Evolutionary conservation across 2,888 invertebrate species (phyloP).

Genomic region (Ectobius pallidus): DNA sequence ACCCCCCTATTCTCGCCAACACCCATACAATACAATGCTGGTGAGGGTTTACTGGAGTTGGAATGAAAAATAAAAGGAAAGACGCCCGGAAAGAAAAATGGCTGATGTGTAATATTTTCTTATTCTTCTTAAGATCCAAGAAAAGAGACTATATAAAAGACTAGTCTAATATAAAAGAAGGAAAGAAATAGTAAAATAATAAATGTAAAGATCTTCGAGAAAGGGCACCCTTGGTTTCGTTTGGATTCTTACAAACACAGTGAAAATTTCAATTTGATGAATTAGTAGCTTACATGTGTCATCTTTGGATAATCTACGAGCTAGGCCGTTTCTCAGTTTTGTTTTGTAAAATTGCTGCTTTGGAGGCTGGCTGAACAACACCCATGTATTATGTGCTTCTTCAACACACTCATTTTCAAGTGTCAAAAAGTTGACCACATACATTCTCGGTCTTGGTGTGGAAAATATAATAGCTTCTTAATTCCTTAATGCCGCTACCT

Average conservation of each 20-base stretch:
- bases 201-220: slow-evolving; percentile 6
- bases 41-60: neutral
- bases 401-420: too few species aligned
- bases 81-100: slow-evolving; percentile 23
- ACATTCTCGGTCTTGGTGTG: too few species aligned
- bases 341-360: neutral
- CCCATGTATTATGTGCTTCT: neutral
- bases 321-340: neutral
- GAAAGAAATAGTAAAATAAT: slow-evolving; percentile 25
- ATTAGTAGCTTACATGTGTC: slow-evolving; percentile 26
- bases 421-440: too few species aligned
- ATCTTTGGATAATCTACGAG: slow-evolving; percentile 27
- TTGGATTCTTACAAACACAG: neutral
- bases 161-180: slow-evolving; percentile 16
- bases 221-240: slow-evolving; percentile 12
- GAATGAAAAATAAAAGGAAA: neutral
- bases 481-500: too few species aligned
- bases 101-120: slow-evolving; percentile 21
- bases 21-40: slow-evolving; percentile 25
- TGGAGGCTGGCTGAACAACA: neutral
- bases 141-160: slow-evolving; percentile 7
- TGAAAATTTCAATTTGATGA: slow-evolving; percentile 28
- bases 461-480: too few species aligned
- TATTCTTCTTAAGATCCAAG: slow-evolving; percentile 13
- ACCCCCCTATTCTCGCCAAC: slow-evolving; percentile 2